Base-by-base conservation (phyloP, 2,888 invertebrate species). In the Cheilosia urbana region DNA sequence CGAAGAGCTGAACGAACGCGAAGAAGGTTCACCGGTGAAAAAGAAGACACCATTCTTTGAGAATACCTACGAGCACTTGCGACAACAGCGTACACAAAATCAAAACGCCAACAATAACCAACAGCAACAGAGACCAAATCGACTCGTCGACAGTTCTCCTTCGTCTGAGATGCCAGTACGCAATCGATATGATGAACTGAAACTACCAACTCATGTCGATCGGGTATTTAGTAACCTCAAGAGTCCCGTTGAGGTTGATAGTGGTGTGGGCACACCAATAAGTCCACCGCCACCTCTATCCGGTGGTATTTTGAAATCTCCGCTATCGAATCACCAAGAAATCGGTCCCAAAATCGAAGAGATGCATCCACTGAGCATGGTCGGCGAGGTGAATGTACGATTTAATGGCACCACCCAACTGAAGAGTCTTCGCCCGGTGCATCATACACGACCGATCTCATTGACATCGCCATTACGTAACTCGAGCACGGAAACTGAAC, bases 331-430 rank as follows among this genome's bases (percentile, higher is more conserved):
- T 53, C 89, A 89, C 3, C 91, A 90, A 45, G 87, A 65, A 45
- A 17, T 66, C 34, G 72, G 72, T 9, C 40, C 71, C 7, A 75
- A 76, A 69, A 78, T 76, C 62, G 84, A 87, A 49, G 91, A 91
- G 42, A 94, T 94, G 62, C 97, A 96, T 92, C 97, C 97, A 0
- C 89, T 97, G 4, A 96, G 96, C 87, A 95, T 96, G 89, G 95
- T 95, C 78, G 92, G 91, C 9, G 97, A 96, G 89, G 96, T 96
- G 0, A 96, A 95, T 89, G 96, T 97, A 57, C 96, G 95, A 87
- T 97, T 95, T 89, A 96, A 96, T 88, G 96, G 96, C 6, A 96
- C 96, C 1, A 96, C 96, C 0, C 96, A 97, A 90, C 92, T 97
- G 80, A 96, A 96, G 90, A 95, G 95, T 68, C 94, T 96, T 30